These are phyloP conservation scores for Epizoanthus rinbou DNA, from an alignment of 92 coral and sea anemone species.

Conservation along the genomic window DNA sequence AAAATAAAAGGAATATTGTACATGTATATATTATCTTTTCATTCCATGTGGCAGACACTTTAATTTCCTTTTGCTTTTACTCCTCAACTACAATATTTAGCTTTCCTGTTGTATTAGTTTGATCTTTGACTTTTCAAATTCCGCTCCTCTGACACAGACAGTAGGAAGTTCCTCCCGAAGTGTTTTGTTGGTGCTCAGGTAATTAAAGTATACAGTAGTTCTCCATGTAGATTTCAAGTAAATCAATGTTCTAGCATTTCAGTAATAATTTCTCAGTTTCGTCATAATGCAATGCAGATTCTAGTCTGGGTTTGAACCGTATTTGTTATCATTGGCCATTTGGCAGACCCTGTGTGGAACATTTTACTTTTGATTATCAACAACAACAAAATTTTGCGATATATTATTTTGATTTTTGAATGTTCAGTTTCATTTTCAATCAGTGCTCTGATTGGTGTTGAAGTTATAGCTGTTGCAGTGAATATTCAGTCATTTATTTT, in stretches of 20 bases:
- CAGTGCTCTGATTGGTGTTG: too few species aligned
- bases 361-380: background rate
- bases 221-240: constrained; percentile 10
- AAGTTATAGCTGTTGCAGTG: too few species aligned
- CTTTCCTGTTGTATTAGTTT: background rate
- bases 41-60: background rate
- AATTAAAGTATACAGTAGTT: background rate
- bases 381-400: too few species aligned
- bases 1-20: constrained; percentile 12
- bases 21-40: too few species aligned
- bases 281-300: background rate
- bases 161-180: background rate
- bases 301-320: background rate
- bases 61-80: background rate
- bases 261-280: background rate
- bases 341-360: background rate
- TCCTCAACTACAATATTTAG: background rate
- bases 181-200: background rate
- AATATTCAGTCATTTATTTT: too few species aligned
- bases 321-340: background rate
- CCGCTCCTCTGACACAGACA: background rate
- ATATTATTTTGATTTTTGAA: background rate
- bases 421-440: too few species aligned
- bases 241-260: background rate
- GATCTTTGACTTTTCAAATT: background rate